Conservation (phyloP, 53 echinoderm and acorn worm species). For the Apostichopus leukothele region DNA sequence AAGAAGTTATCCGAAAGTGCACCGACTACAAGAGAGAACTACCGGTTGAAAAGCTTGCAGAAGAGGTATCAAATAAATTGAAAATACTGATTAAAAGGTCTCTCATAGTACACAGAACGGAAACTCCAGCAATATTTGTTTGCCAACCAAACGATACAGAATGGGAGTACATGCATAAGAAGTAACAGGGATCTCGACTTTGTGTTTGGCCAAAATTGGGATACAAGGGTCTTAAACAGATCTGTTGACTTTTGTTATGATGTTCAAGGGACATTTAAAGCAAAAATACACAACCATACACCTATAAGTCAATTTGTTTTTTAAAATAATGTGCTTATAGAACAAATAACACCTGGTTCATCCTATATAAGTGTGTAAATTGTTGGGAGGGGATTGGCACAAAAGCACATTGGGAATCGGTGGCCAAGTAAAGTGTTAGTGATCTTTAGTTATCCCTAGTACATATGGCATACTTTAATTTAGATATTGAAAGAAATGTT, state of each 20-base stretch:
- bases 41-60: conserved; percentile 1
- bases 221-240: conserved; percentile 20
- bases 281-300: no score
- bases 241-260: conserved; percentile 25
- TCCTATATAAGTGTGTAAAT: background rate
- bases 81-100: background rate
- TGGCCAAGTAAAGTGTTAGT: background rate
- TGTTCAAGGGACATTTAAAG: conserved; percentile 11
- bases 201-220: conserved; percentile 10
- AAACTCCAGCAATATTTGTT: conserved; percentile 2
- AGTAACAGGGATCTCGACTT: background rate
- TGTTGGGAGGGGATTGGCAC: background rate
- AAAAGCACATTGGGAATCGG: background rate
- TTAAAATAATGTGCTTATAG: background rate
- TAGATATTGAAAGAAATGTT: conserved; percentile 14
- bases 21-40: background rate
- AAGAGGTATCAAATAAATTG: background rate
- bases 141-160: conserved; percentile 1
- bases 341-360: conserved; percentile 1
- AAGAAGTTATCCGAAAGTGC: background rate
- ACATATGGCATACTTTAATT: conserved; percentile 16
- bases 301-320: background rate
- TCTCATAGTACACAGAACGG: background rate
- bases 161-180: background rate
- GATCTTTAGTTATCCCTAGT: background rate